Evolutionary conservation across 2,888 invertebrate species (phyloP).

Genomic region (Caenorhabditis drosophilae): DNA sequence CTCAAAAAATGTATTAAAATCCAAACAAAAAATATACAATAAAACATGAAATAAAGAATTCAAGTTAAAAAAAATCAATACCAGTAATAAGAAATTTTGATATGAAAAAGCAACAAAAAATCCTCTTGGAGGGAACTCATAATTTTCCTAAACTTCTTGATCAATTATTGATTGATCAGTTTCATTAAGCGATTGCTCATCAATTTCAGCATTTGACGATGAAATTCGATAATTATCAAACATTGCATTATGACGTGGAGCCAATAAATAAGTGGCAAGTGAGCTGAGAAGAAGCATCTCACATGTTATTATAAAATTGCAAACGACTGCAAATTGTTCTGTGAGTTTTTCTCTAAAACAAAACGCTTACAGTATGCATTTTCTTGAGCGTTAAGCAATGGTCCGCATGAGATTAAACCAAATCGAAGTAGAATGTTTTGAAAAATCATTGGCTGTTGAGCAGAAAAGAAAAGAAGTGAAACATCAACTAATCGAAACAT

Average conservation of each 20-base stretch:
- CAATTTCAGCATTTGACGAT: slow-evolving; percentile 9
- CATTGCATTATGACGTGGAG: slow-evolving; percentile 55
- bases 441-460: slow-evolving; percentile 67
- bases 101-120: too few relatives aligned
- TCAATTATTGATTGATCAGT: slow-evolving; percentile 47
- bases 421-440: slow-evolving; percentile 64
- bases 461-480: slow-evolving; percentile 65
- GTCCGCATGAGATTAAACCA: slow-evolving; percentile 61
- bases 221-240: slow-evolving; percentile 46
- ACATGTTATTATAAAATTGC: slow-evolving; percentile 66
- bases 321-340: slow-evolving; percentile 58
- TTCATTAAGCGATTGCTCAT: slow-evolving; percentile 30
- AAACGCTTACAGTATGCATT: slow-evolving; percentile 62
- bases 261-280: slow-evolving; percentile 57
- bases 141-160: background rate
- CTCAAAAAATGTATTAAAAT: too few relatives aligned
- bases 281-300: slow-evolving; percentile 62
- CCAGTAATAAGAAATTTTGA: too few relatives aligned
- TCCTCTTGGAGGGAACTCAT: too few relatives aligned
- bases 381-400: slow-evolving; percentile 60
- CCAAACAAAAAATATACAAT: too few relatives aligned
- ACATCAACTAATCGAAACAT: slow-evolving; percentile 67
- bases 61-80: too few relatives aligned
- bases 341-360: background rate
- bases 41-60: too few relatives aligned